A percentile compares a stretch with the other conserved stretches of the same genome.
These are phyloP conservation scores for Ceratosolen solmsi DNA, from an alignment of 1,140 invertebrate species.

Conservation along the genomic window DNA sequence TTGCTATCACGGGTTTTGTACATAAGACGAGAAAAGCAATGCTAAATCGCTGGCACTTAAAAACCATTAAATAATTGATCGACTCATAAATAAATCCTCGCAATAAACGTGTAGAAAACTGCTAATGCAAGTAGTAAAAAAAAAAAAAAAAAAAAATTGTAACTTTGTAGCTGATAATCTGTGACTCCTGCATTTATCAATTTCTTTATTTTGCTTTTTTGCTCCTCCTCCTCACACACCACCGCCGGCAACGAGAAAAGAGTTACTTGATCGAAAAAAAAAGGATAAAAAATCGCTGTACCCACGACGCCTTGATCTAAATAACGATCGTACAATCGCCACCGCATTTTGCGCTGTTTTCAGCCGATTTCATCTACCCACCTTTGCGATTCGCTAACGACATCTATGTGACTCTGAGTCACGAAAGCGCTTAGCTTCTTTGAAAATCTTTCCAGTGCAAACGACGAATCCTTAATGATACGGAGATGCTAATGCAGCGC, in stretches of 20 bases:
- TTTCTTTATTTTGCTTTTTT: background rate
- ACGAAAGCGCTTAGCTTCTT: too few relatives aligned
- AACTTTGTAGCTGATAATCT: background rate
- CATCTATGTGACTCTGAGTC: too few relatives aligned
- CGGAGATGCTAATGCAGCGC: background rate
- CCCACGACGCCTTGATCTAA: conserved; percentile 26
- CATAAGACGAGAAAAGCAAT: too few relatives aligned
- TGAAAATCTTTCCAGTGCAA: too few relatives aligned
- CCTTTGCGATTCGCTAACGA: too few relatives aligned
- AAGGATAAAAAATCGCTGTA: background rate
- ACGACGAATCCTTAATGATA: too few relatives aligned
- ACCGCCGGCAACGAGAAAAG: too few relatives aligned
- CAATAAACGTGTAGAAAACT: background rate
- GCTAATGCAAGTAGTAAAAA: background rate
- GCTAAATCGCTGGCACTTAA: background rate
- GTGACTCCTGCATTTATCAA: background rate
- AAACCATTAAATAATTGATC: background rate
- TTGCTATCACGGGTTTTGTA: too few relatives aligned
- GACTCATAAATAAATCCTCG: background rate
- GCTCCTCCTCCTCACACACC: too few relatives aligned
- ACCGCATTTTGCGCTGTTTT: background rate
- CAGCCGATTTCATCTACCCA: background rate
- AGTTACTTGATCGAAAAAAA: too few relatives aligned
- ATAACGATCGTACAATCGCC: background rate
- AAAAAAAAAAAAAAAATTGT: background rate